Evolutionary conservation across 1,140 invertebrate species (phyloP), one percentile per base, ranked within the genome.

Genomic region (Drosophila teissieri): DNA sequence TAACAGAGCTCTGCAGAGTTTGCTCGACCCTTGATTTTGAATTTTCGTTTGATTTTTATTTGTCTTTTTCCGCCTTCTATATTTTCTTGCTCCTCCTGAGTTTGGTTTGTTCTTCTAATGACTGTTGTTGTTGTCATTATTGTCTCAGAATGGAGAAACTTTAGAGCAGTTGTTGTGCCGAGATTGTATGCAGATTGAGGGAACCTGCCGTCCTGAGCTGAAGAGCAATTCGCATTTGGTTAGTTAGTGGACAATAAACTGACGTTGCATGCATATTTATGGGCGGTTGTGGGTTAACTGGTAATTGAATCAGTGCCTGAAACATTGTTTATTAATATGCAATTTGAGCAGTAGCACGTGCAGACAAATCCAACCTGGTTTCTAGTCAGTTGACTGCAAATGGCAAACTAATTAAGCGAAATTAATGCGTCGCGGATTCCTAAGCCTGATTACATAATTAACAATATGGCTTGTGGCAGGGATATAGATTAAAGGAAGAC

Each of bases 251-350:
- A 42, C 51, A 17, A 36, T 40, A 56, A 57, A 49, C 51, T 27
- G n/a, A 14, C 15, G 15, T 14, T 14, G 15, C 48, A 31, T 68
- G 34, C 36, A 70, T 72, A 70, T 57, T 72, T 40, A 72, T 72
- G 67, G n/a, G 17, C 17, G 19, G 19, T 19, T 11, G 19, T 36
- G 4, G 37, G 44, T 70, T 48, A 40, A 49, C 67, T 70, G 52
- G 68, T 70, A 72, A 70, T 72, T 72, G 68, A 72, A 72, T 72
- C 68, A 72, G 57, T 49, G 65, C 65, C 68, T 12, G 36, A 24
- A 19, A 70, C 67, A 70, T 70, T 70, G 67, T 70, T 70, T 70
- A 70, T 70, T 70, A 70, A 70, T 70, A 70, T 70, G 51, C 65
- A 70, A 70, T 70, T 70, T 56, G 36, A 48, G 51, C 8, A n/a